A percentile compares a stretch with the other conserved stretches of the same genome.
These are phyloP conservation scores for Alsophila aescularia DNA, from an alignment of 2,888 invertebrate genomes.

Conservation along the genomic window DNA sequence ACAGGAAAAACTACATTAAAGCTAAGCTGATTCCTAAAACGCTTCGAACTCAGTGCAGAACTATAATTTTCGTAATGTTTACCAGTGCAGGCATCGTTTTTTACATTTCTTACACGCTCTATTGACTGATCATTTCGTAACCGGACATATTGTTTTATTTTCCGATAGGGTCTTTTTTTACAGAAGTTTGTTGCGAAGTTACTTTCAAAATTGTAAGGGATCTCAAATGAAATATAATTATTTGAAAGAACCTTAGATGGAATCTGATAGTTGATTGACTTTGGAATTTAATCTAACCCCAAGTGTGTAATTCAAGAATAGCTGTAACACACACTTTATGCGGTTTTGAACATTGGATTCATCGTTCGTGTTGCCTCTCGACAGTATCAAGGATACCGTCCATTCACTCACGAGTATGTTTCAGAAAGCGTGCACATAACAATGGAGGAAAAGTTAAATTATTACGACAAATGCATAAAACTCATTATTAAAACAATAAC, in stretches of 20 bases:
- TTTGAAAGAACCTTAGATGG: not conserved
- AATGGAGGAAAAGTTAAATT: constrained; percentile 13
- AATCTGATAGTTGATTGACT: not conserved
- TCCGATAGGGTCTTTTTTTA: constrained; percentile 40
- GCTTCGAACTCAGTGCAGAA: constrained; percentile 21
- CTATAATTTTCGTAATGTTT: constrained; percentile 16
- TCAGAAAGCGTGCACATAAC: constrained; percentile 20
- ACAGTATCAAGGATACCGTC: constrained; percentile 12
- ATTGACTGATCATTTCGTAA: constrained; percentile 66
- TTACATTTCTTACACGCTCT: constrained; percentile 62
- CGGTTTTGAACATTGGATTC: constrained; percentile 4
- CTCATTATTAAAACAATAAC: constrained; percentile 1
- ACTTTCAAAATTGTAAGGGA: not conserved
- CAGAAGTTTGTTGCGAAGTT: constrained; percentile 27
- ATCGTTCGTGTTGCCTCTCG: constrained; percentile 3
- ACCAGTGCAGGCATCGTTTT: constrained; percentile 20
- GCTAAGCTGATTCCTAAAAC: constrained; percentile 29
- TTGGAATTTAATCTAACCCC: not conserved
- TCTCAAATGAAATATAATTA: not conserved
- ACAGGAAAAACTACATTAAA: constrained; percentile 35
- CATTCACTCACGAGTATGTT: constrained; percentile 17
- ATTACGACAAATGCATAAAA: constrained; percentile 1
- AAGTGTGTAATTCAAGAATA: not conserved
- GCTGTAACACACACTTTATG: not conserved
- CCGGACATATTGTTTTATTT: constrained; percentile 64